Evolutionary conservation across 2,113 vertebrate species (phyloP).

Genomic region (Silurus asotus): DNA sequence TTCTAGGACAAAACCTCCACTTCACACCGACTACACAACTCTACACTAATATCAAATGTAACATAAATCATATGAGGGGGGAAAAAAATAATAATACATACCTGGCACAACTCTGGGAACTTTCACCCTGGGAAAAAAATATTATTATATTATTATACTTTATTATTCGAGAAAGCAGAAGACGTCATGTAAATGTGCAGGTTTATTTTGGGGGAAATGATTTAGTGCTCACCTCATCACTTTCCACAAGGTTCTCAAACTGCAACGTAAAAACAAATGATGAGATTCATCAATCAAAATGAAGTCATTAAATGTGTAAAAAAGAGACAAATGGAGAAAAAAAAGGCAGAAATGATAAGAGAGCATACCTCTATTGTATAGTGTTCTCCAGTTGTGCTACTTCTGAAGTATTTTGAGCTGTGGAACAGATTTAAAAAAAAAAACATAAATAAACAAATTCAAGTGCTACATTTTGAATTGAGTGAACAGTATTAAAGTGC

Average conservation of each 20-base stretch:
- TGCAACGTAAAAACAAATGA: conserved; percentile 53
- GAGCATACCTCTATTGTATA: conserved; percentile 67
- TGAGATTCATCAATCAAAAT: background rate
- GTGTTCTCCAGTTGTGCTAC: conserved; percentile 72
- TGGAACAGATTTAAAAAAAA: background rate
- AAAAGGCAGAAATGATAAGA: background rate
- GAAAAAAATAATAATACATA: conserved; percentile 44
- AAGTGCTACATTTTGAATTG: background rate
- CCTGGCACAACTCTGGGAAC: conserved; percentile 69
- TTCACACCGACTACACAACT: background rate
- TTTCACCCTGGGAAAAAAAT: conserved; percentile 64
- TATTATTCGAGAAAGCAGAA: conserved; percentile 1
- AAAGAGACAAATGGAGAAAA: background rate
- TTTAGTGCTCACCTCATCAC: conserved; percentile 72
- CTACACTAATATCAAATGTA: background rate
- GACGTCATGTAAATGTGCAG: background rate
- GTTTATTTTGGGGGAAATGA: background rate
- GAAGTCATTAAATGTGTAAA: background rate
- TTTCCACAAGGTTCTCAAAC: conserved; percentile 81
- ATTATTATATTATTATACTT: background rate
- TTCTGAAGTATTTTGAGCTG: conserved; percentile 78
- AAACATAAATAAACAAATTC: background rate
- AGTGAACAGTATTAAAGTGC: background rate
- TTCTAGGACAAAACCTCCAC: background rate
- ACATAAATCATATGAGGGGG: background rate